Evolutionary conservation across 2,797 vertebrate genomes (phyloP).

Genomic region (Acrossocheilus wenchowensis): DNA sequence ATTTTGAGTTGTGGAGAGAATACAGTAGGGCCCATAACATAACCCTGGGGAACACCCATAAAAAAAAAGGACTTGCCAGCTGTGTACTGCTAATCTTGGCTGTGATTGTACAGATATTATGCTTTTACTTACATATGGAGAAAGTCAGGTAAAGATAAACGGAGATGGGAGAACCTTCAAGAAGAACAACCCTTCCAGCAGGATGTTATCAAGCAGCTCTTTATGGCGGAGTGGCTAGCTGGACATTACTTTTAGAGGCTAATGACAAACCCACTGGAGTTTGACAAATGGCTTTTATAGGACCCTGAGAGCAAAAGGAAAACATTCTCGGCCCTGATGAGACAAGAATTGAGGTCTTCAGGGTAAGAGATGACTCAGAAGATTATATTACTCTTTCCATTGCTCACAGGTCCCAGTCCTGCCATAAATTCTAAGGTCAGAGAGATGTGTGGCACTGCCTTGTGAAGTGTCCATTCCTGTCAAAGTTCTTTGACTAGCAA

Average conservation of each 20-base stretch:
- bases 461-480: slow-evolving; percentile 12
- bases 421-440: slow-evolving; percentile 39
- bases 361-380: slow-evolving; percentile 7
- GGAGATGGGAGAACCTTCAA: background rate
- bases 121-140: background rate
- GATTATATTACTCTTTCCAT: slow-evolving; percentile 8
- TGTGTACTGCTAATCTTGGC: background rate
- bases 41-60: background rate
- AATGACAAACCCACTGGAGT: slow-evolving; percentile 41
- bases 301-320: slow-evolving; percentile 20
- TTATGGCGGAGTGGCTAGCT: background rate
- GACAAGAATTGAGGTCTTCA: slow-evolving; percentile 29
- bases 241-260: slow-evolving; percentile 13
- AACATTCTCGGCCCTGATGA: slow-evolving; percentile 13
- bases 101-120: background rate
- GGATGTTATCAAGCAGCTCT: background rate
- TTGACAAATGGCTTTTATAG: slow-evolving; percentile 43
- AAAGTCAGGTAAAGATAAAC: background rate
- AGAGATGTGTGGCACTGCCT: slow-evolving; percentile 7
- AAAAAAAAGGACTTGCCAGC: background rate
- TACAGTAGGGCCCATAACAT: background rate
- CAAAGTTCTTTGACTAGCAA: background rate
- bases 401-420: slow-evolving; percentile 7
- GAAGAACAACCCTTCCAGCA: background rate
- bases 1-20: background rate